Base-by-base conservation (phyloP, 1,140 invertebrate genomes). In the Meloidogyne exigua region DNA sequence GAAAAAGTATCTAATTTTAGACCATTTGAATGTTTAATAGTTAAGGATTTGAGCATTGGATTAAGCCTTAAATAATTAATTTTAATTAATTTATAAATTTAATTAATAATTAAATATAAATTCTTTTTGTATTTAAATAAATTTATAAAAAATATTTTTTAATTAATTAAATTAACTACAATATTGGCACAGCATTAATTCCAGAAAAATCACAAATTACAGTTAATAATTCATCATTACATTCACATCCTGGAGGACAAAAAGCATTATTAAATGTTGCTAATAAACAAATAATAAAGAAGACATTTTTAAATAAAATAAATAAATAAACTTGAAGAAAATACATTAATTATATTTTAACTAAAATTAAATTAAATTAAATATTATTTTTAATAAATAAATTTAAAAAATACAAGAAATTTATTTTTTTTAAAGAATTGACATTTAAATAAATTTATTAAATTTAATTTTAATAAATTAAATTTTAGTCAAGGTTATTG, bases 241-340 rank as follows among this genome's bases (percentile, higher is more conserved):
- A 73, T 64, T 73, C 71, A 63, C 71, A 73, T 62, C 71, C 71
- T 7, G 71, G 23, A 23, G 71, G 71, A 73, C 71, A 73, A 73
- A 73, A 73, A 12, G 71, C 71, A 21, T 57, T 57, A n/a, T n/a
- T 57, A n/a, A 57, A 57, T 57, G 49, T 57, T n/a, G 49, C 49
- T 57, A 57, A 57, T 57, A 57, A 57, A 57, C n/a, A 57, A 57
- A 57, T n/a, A 57, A n/a, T 57, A n/a, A 57, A n/a, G 18, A n/a
- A 57, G 18, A 3, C 18, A 57, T n/a, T 57, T 57, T 57, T 57
- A 39, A 39, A 39, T 39, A 39, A 39, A 39, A 39, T 39, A 39
- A 39, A 39, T 39, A 39, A 39, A 39, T n/a, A n/a, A n/a, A 9
- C 4, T 39, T 39, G 36, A 39, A 39, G 4, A 9, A 39, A 39